Evolutionary conservation across 1,140 invertebrate species (phyloP).

Genomic region (Zaprionus africanus): DNA sequence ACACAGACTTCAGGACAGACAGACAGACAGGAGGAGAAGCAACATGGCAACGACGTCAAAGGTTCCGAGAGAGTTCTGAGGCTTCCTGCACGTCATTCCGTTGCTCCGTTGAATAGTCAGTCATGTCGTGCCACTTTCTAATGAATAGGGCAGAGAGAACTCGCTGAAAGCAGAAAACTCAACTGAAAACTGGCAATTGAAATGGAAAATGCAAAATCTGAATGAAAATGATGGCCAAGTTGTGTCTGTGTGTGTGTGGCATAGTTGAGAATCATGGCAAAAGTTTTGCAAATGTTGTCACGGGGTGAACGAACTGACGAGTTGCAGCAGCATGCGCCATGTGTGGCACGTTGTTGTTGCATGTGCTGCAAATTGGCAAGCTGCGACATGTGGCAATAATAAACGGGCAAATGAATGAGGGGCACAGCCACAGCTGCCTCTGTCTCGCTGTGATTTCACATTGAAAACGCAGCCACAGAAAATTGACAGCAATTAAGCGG

Average conservation of each 20-base stretch:
- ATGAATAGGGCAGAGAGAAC: conserved; percentile 52
- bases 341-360: conserved; percentile 11
- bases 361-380: conserved; percentile 43
- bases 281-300: conserved; percentile 6
- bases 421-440: conserved; percentile 38
- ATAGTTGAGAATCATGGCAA: conserved; percentile 9
- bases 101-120: background rate
- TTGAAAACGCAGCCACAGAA: conserved; percentile 22
- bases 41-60: conserved; percentile 9
- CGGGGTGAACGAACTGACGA: conserved; percentile 2
- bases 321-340: background rate
- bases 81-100: conserved; percentile 29
- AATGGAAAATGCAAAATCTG: conserved; percentile 54
- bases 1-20: background rate
- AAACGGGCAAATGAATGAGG: conserved; percentile 43
- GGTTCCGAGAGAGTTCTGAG: conserved; percentile 4
- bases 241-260: conserved; percentile 23
- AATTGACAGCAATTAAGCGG: conserved; percentile 30
- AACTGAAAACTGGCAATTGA: conserved; percentile 53
- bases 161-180: conserved; percentile 22
- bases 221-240: conserved; percentile 44
- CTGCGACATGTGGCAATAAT: conserved; percentile 50
- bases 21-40: background rate
- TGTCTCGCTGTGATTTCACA: conserved; percentile 33
- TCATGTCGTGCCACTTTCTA: conserved; percentile 74